These are phyloP conservation scores for Fukomys damarensis DNA, from an alignment of 2,113 vertebrate species.

Conservation along the genomic window DNA sequence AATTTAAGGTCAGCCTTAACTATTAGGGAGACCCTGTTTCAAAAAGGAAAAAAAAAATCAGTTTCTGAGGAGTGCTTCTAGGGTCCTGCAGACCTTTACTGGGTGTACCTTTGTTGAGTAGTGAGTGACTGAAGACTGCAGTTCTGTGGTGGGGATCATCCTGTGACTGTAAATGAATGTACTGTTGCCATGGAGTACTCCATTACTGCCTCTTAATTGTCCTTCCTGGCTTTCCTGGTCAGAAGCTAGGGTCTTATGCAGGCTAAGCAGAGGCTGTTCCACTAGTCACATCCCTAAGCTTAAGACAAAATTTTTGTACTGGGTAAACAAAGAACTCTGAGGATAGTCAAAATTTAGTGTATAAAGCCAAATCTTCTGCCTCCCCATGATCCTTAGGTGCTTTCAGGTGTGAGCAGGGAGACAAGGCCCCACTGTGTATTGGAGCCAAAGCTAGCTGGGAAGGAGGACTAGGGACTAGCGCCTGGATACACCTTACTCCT, in stretches of 20 bases:
- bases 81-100: not conserved
- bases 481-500: not conserved
- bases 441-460: not conserved
- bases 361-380: not conserved
- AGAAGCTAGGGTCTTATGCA: not conserved
- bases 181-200: not conserved
- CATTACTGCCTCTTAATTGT: not conserved
- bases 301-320: not conserved
- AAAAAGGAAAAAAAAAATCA: not conserved
- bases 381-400: not conserved
- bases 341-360: not conserved
- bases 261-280: not conserved
- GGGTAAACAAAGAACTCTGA: not conserved
- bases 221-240: not conserved
- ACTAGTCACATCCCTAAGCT: not conserved
- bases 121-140: not conserved
- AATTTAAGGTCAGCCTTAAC: not conserved
- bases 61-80: not conserved
- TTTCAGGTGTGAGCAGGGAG: not conserved
- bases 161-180: not conserved
- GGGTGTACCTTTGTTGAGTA: not conserved
- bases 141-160: not conserved
- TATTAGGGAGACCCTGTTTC: not conserved
- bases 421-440: not conserved
- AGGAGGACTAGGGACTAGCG: not conserved